Conservation (phyloP, 2,797 vertebrate genomes). For the Pteronotus mesoamericanus region DNA sequence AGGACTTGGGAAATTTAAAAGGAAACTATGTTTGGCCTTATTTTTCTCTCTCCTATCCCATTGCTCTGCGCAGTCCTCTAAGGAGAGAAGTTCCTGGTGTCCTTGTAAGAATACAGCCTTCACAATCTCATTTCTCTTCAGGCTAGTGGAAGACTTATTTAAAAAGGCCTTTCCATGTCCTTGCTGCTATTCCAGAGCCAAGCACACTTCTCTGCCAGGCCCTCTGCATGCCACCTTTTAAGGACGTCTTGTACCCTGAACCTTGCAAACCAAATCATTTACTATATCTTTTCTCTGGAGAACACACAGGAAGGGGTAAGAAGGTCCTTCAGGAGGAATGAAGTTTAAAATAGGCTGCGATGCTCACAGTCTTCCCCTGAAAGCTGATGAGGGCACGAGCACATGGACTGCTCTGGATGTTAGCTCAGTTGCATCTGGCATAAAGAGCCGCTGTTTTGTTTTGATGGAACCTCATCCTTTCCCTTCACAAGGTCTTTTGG, state of each 20-base stretch:
- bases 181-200: background rate
- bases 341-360: background rate
- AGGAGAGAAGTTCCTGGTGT: background rate
- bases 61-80: background rate
- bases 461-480: conserved; percentile 43
- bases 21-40: background rate
- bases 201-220: background rate
- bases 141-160: background rate
- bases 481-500: conserved; percentile 48
- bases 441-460: background rate
- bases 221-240: background rate
- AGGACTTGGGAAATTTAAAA: conserved; percentile 15
- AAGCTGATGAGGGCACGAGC: background rate
- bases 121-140: background rate
- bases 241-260: background rate
- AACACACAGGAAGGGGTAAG: background rate
- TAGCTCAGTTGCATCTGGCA: conserved; percentile 15
- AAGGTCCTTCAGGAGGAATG: conserved; percentile 32
- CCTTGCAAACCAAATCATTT: background rate
- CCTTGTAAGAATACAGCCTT: conserved; percentile 31
- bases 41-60: background rate
- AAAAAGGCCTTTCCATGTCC: background rate
- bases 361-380: background rate
- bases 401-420: background rate
- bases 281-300: background rate